These are phyloP conservation scores for Cygnus buccinator DNA, from an alignment of 2,113 vertebrate species.

Conservation along the genomic window DNA sequence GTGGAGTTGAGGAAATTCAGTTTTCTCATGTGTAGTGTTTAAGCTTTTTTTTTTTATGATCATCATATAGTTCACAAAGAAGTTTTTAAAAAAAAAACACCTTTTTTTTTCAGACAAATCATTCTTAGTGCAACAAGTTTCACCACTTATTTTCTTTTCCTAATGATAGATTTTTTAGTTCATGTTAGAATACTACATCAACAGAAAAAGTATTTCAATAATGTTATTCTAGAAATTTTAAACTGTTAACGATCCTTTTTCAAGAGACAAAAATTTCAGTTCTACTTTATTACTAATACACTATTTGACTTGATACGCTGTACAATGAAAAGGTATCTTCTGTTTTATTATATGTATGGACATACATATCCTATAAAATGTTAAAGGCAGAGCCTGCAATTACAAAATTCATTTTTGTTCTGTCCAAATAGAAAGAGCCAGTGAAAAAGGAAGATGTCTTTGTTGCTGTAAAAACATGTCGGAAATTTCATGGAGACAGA, in stretches of 20 bases:
- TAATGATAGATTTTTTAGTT: neutral
- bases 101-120: neutral
- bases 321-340: neutral
- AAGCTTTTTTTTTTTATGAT: neutral
- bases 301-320: neutral
- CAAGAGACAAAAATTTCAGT: neutral
- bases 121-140: neutral
- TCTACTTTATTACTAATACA: neutral
- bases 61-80: neutral
- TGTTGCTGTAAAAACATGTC: conserved; percentile 96
- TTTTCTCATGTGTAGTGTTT: neutral
- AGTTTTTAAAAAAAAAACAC: neutral
- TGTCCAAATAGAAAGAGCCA: conserved; percentile 82
- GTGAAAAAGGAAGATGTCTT: conserved; percentile 89
- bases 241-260: neutral
- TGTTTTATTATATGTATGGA: neutral
- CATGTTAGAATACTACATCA: neutral
- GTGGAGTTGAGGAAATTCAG: neutral
- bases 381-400: neutral
- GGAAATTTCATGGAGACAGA: conserved; percentile 92
- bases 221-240: neutral
- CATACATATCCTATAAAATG: neutral
- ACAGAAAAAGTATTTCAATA: neutral
- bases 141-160: neutral
- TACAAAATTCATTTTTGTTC: neutral